A percentile compares a stretch with the other conserved stretches of the same genome.
Evolutionary conservation across 2,113 vertebrate species (phyloP).

Genomic region (Clinocottus analis): DNA sequence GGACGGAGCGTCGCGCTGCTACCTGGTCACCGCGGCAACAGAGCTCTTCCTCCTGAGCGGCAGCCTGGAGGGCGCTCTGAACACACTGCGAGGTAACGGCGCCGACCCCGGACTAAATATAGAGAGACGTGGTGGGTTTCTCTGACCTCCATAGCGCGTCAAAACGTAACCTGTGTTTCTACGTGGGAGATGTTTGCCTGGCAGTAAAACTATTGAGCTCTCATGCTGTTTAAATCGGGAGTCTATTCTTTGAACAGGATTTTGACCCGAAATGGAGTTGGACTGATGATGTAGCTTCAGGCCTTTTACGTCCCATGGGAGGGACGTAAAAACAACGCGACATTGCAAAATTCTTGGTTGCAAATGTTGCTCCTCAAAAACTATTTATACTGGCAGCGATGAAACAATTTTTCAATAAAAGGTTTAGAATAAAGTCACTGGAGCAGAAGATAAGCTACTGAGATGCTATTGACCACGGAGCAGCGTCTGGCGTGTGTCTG

Average conservation of each 20-base stretch:
- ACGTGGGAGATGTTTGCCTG: too few relatives aligned
- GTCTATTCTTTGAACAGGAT: background rate
- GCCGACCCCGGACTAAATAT: background rate
- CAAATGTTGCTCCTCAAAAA: too few relatives aligned
- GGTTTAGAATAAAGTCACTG: background rate
- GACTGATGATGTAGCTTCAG: background rate
- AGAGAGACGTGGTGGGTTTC: background rate
- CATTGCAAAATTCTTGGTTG: too few relatives aligned
- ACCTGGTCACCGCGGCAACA: slow-evolving; percentile 88
- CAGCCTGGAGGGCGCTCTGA: slow-evolving; percentile 86
- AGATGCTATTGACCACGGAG: background rate
- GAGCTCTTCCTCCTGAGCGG: slow-evolving; percentile 91
- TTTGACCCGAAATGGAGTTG: background rate
- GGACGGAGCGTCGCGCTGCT: slow-evolving; percentile 85
- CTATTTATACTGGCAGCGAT: background rate
- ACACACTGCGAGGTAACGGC: slow-evolving; percentile 87
- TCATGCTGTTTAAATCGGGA: too few relatives aligned
- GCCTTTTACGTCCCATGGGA: too few relatives aligned
- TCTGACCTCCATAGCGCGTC: background rate
- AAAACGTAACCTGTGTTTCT: background rate
- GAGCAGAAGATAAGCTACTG: background rate
- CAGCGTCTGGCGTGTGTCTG: background rate
- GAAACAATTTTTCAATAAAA: background rate
- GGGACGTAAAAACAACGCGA: too few relatives aligned
- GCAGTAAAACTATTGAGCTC: background rate